These are phyloP conservation scores for Calycopis cecrops DNA, from an alignment of 1,140 invertebrate genomes.

Conservation along the genomic window DNA sequence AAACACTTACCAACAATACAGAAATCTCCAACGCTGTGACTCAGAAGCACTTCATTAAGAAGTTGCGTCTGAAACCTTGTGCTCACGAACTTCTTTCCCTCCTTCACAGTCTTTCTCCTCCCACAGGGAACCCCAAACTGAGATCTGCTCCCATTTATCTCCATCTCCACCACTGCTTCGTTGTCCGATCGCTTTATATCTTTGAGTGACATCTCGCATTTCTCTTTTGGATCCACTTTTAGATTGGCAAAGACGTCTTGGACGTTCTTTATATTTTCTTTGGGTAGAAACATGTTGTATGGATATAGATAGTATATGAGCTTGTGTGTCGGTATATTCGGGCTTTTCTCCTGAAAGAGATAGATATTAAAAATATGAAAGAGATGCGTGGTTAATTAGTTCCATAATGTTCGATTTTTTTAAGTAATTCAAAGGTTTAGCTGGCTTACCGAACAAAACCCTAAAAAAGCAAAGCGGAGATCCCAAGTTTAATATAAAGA, in stretches of 20 bases:
- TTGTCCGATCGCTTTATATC: constrained; percentile 45
- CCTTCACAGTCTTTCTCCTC: constrained; percentile 24
- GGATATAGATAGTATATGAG: constrained; percentile 89
- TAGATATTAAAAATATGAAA: constrained; percentile 17
- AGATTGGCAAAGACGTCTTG: constrained; percentile 80
- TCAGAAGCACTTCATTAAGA: constrained; percentile 86
- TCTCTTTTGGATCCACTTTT: constrained; percentile 59
- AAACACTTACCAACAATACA: constrained; percentile 91
- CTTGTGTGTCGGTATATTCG: constrained; percentile 79
- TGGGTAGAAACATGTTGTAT: constrained; percentile 84
- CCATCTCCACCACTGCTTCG: constrained; percentile 45
- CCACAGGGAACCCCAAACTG: constrained; percentile 67
- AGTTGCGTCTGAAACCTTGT: constrained; percentile 88
- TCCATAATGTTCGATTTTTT: too few species aligned
- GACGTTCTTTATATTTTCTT: constrained; percentile 83
- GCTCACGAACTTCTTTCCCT: constrained; percentile 75
- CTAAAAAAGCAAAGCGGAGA: too few species aligned
- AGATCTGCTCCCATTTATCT: constrained; percentile 45
- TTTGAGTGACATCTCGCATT: constrained; percentile 42
- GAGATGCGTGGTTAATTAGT: too few species aligned
- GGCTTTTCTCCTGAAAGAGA: constrained; percentile 80
- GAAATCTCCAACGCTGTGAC: constrained; percentile 87
- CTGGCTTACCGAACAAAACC: too few species aligned
- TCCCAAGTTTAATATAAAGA: too few species aligned
- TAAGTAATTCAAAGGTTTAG: too few species aligned